A percentile compares a stretch with the other conserved stretches of the same genome.
These are phyloP conservation scores for Chymomyza amoena DNA, from an alignment of 2,888 invertebrate genomes.

Conservation along the genomic window DNA sequence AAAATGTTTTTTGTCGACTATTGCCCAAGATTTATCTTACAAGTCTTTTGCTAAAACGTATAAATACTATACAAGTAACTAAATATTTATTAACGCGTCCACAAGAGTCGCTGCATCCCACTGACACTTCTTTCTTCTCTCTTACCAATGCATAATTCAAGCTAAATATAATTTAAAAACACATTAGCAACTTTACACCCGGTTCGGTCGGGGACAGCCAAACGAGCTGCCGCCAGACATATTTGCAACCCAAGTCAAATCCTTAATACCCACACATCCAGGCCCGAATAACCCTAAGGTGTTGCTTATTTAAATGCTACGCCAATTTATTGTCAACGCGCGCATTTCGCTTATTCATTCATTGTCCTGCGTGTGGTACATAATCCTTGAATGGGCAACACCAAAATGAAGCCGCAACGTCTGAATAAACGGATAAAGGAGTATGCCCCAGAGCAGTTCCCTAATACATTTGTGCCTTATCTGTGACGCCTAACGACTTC, in stretches of 20 bases:
- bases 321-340: slow-evolving; percentile 69
- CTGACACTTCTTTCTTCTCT: neutral
- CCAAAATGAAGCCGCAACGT: slow-evolving; percentile 1
- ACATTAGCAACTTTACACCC: slow-evolving; percentile 59
- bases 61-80: no score
- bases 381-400: slow-evolving; percentile 62
- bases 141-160: neutral
- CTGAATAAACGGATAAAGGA: neutral
- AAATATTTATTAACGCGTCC: no score
- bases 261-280: slow-evolving; percentile 18
- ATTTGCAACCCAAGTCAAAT: slow-evolving; percentile 22
- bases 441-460: slow-evolving; percentile 51
- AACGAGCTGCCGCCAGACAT: slow-evolving; percentile 23
- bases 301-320: slow-evolving; percentile 69
- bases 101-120: no score
- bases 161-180: slow-evolving; percentile 22
- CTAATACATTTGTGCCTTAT: slow-evolving; percentile 51
- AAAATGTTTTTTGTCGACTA: no score
- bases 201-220: slow-evolving; percentile 28
- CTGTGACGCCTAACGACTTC: slow-evolving; percentile 64
- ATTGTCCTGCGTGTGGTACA: slow-evolving; percentile 54
- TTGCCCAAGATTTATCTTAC: no score
- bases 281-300: neutral
- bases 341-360: slow-evolving; percentile 54
- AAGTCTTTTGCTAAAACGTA: no score